Percentiles rank a stretch among this genome's conserved stretches.
These are phyloP conservation scores for Vannuccia rotundouncinata DNA, from an alignment of 2,888 invertebrate species.

Conservation along the genomic window DNA sequence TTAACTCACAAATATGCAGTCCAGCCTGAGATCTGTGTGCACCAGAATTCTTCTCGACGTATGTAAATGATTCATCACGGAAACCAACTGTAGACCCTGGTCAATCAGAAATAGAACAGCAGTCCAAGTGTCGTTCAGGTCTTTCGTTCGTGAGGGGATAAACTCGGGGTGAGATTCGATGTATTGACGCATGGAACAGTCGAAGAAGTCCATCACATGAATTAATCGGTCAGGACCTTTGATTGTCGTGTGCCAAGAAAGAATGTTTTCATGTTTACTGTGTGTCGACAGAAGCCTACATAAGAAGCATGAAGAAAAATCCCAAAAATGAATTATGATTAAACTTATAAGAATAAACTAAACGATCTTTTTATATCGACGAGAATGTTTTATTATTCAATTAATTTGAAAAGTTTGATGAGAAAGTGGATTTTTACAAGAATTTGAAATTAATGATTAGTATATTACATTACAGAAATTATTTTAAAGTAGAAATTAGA, in stretches of 20 bases:
- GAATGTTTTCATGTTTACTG: background rate
- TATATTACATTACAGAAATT: too few species aligned
- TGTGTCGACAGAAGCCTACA: too few species aligned
- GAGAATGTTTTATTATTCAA: too few species aligned
- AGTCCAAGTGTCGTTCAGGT: background rate
- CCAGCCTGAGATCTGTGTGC: background rate
- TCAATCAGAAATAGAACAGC: background rate
- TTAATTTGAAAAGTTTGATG: too few species aligned
- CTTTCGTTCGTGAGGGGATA: background rate
- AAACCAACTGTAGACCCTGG: background rate
- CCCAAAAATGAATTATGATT: too few species aligned
- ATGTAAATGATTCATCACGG: background rate
- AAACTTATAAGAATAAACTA: too few species aligned
- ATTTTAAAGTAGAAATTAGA: too few species aligned
- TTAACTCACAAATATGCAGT: background rate
- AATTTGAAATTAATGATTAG: too few species aligned
- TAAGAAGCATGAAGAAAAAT: too few species aligned
- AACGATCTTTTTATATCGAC: too few species aligned
- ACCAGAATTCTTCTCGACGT: background rate
- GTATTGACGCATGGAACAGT: background rate
- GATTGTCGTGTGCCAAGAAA: background rate
- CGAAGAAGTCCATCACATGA: background rate
- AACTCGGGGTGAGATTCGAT: background rate
- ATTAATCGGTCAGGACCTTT: background rate
- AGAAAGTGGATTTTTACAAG: too few species aligned